Base-by-base conservation (phyloP, 2,888 invertebrate genomes). In the Chrysotoxum bicinctum region DNA sequence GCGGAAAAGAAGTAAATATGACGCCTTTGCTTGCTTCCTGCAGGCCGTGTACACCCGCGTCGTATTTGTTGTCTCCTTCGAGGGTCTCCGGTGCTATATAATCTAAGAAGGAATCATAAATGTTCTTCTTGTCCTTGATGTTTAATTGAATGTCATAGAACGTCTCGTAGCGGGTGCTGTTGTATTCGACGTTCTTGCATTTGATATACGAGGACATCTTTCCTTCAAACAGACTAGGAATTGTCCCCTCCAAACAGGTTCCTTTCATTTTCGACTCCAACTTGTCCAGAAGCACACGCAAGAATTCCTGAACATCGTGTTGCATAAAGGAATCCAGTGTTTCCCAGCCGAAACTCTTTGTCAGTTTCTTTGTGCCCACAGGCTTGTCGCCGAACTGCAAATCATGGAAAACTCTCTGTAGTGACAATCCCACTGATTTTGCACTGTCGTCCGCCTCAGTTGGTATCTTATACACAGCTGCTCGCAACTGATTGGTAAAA, bases 271-370 rank as follows among this genome's bases (percentile, higher is more conserved):
- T 99, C 90, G 97, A 98, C 91, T 99, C 99, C 91, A 99, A 93
- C 92, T 99, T 99, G 92, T 99, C 99, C 89, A 99, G 93, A 26
- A 99, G 93, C 89, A 97, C 96, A 91, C 97, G 94, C 87, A 96
- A 92, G 92, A 97, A 98, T 93, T 96, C 98, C 93, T 96, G 97
- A 9, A 97, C 97, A 92, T 97, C 99, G 92, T 99, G 99, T 91
- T 99, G 99, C 98, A 99, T 99, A 91, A 99, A 99, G 2, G 99
- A 99, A 92, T 99, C 99, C n/a, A 99, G 93, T 0, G 99, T 98
- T 92, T 99, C 99, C 99, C 99, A 99, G 40, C 99, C 99, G 92
- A 99, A 99, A 88, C 99, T 98, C 92, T 99, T 98, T 14, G 99
- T 99, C 77, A 99, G 94, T 92, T 99, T 99, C 93, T 99, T 99